phyloP scores from a whole-genome alignment of 2,113 vertebrate species.

The Rostratula benghalensis region DNA sequence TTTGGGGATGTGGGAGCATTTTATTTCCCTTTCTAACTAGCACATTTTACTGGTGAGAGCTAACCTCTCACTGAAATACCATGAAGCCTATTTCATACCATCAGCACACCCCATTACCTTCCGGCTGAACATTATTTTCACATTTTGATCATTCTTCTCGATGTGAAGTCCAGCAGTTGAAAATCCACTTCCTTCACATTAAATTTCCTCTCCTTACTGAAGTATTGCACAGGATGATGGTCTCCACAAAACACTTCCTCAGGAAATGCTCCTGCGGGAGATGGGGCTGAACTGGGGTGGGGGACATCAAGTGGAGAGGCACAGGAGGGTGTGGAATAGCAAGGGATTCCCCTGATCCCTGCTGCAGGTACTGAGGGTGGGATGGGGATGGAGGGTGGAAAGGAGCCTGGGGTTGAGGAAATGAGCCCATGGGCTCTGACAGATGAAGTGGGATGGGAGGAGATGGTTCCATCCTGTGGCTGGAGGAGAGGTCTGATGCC shows the following conservation, averaged over 20 bases:
- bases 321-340: not conserved
- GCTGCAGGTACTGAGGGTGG: not conserved
- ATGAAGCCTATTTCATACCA: not conserved
- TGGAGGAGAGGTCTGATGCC: not conserved
- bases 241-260: not conserved
- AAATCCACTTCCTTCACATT: not conserved
- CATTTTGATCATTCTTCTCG: not conserved
- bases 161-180: not conserved
- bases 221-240: not conserved
- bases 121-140: not conserved
- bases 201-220: not conserved
- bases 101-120: not conserved
- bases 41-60: not conserved
- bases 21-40: not conserved
- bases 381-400: not conserved
- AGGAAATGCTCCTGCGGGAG: not conserved
- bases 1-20: not conserved
- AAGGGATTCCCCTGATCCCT: not conserved
- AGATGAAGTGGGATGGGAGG: not conserved
- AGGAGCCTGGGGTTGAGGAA: not conserved
- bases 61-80: not conserved
- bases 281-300: fast-evolving
- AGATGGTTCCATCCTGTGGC: not conserved
- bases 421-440: fast-evolving
- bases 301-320: not conserved